Conservation (phyloP, 2,888 invertebrate species). For the Brenthis daphne region DNA sequence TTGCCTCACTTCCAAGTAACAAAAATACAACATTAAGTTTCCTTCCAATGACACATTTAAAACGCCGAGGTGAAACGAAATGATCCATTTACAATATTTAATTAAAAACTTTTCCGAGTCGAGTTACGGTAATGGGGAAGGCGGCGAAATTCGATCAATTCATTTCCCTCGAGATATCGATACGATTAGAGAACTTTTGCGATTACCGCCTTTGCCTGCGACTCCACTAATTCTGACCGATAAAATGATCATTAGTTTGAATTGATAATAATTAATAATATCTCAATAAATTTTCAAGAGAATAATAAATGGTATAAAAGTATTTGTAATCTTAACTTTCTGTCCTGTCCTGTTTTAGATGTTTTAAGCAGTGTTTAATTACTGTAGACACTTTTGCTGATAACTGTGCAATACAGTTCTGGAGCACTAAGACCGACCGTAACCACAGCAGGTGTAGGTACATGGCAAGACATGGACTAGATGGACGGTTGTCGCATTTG, state of each 20-base stretch:
- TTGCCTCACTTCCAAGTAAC: background rate
- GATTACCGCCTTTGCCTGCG: slow-evolving; percentile 22
- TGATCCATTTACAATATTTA: slow-evolving; percentile 28
- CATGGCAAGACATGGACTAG: too few species aligned
- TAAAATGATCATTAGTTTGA: slow-evolving; percentile 15
- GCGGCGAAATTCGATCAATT: slow-evolving; percentile 31
- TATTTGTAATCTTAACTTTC: too few species aligned
- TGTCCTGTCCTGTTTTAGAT: too few species aligned
- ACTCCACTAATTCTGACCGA: slow-evolving; percentile 8
- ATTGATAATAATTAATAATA: slow-evolving; percentile 9
- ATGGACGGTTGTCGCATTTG: too few species aligned
- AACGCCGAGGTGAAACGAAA: slow-evolving; percentile 16
- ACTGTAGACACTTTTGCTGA: too few species aligned
- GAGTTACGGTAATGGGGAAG: slow-evolving; percentile 32
- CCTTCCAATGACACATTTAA: slow-evolving; percentile 9
- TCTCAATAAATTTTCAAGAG: background rate
- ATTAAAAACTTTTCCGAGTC: slow-evolving; percentile 33
- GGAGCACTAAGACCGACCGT: too few species aligned
- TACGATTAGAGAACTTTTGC: slow-evolving; percentile 33
- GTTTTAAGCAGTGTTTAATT: too few species aligned
- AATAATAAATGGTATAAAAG: too few species aligned
- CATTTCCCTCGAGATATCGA: slow-evolving; percentile 30
- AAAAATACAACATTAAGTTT: background rate
- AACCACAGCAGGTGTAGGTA: too few species aligned
- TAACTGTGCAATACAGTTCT: too few species aligned